Percentiles rank a stretch among this genome's conserved stretches.
These are phyloP conservation scores for Drosophila sproati DNA, from an alignment of 1,140 invertebrate species.

Conservation along the genomic window DNA sequence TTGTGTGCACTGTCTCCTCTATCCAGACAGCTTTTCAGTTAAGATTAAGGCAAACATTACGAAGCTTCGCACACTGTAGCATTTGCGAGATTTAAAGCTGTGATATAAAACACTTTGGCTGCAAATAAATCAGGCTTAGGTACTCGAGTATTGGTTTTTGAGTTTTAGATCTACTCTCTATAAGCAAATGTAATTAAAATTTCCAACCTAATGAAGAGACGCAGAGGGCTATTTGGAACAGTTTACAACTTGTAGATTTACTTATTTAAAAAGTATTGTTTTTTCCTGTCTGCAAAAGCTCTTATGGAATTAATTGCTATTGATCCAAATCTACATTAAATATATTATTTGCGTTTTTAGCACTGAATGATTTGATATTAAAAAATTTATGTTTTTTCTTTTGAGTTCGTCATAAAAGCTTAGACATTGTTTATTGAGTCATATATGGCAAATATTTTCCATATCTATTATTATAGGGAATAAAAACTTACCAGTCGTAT, in stretches of 20 bases:
- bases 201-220: too few species aligned
- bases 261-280: too few species aligned
- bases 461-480: slow-evolving; percentile 11
- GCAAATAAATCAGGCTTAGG: background rate
- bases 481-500: background rate
- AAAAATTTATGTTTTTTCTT: slow-evolving; percentile 15
- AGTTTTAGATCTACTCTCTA: too few species aligned
- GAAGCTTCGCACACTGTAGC: background rate
- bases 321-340: too few species aligned
- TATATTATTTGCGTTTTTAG: too few species aligned
- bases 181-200: background rate
- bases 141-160: background rate
- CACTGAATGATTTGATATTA: too few species aligned
- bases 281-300: too few species aligned
- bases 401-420: slow-evolving; percentile 31
- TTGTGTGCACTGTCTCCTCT: slow-evolving; percentile 31
- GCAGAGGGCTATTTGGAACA: too few species aligned
- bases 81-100: slow-evolving; percentile 11
- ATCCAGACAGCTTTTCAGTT: slow-evolving; percentile 13
- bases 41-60: slow-evolving; percentile 38
- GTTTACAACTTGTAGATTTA: too few species aligned
- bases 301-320: too few species aligned
- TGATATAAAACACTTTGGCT: background rate
- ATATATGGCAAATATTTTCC: slow-evolving; percentile 5
- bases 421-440: slow-evolving; percentile 31